Percentiles rank a stretch among this genome's conserved stretches.
Evolutionary conservation across 2,113 vertebrate genomes (phyloP).

Genomic region (Pandion haliaetus): DNA sequence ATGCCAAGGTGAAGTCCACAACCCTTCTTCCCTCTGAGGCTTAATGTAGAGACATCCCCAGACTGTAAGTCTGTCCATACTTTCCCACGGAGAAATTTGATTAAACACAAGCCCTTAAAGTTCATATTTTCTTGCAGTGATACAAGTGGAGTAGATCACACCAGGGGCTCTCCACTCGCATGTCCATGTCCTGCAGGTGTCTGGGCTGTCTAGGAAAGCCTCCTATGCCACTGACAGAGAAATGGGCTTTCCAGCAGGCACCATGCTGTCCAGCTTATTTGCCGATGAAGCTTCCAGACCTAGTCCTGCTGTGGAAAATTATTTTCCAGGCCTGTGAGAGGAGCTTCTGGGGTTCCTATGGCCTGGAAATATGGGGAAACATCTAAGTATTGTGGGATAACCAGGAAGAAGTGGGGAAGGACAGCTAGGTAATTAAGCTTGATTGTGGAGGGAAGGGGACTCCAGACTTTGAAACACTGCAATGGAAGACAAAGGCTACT

Average conservation of each 20-base stretch:
- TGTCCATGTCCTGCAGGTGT: not conserved
- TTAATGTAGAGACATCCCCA: not conserved
- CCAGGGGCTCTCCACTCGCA: not conserved
- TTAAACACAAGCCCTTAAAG: not conserved
- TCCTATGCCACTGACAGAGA: not conserved
- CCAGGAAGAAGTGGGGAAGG: not conserved
- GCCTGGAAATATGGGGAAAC: not conserved
- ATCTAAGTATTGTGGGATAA: not conserved
- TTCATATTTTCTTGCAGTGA: accelerated
- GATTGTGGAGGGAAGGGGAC: not conserved
- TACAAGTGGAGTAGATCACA: not conserved
- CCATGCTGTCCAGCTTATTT: accelerated
- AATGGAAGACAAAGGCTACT: not conserved
- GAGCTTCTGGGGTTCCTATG: not conserved
- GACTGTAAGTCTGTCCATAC: not conserved
- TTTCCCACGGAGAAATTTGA: not conserved
- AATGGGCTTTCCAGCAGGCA: not conserved
- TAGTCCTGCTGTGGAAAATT: not conserved
- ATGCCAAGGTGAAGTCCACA: not conserved
- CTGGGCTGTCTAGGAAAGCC: not conserved
- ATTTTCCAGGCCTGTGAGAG: not conserved
- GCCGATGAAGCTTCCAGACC: not conserved
- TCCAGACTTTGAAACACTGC: not conserved
- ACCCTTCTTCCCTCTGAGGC: not conserved
- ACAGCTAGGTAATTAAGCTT: not conserved